Conservation (phyloP, 2,797 vertebrate genomes). For the Falco biarmicus region DNA sequence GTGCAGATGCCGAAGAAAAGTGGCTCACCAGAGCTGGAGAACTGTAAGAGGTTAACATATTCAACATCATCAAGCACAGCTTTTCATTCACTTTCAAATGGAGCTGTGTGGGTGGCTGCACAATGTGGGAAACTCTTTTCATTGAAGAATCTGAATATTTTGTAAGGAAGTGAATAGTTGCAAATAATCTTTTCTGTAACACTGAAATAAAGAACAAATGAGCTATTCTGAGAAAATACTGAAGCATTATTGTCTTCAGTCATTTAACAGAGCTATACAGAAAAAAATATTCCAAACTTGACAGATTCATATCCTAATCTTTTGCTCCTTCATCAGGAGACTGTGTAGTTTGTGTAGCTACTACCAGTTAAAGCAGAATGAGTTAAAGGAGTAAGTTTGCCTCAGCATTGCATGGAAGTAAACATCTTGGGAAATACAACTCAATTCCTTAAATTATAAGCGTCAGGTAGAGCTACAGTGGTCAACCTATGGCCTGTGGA, state of each 20-base stretch:
- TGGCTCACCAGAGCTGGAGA: slow-evolving; percentile 56
- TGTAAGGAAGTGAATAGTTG: slow-evolving; percentile 91
- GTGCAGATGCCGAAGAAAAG: slow-evolving; percentile 52
- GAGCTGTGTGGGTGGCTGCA: slow-evolving; percentile 86
- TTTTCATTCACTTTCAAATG: slow-evolving; percentile 78
- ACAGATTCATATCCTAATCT: slow-evolving; percentile 81
- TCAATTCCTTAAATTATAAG: background rate
- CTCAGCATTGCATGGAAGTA: background rate
- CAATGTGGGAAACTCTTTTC: slow-evolving; percentile 90
- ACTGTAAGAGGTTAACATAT: slow-evolving; percentile 73
- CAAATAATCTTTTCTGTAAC: slow-evolving; percentile 90
- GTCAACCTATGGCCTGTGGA: background rate
- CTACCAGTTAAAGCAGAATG: background rate
- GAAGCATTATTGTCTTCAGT: slow-evolving; percentile 75
- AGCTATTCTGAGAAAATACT: slow-evolving; percentile 87
- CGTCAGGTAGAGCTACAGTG: background rate
- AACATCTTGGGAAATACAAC: background rate
- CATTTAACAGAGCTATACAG: slow-evolving; percentile 68
- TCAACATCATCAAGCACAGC: slow-evolving; percentile 68
- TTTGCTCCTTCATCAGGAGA: slow-evolving; percentile 61
- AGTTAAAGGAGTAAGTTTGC: background rate
- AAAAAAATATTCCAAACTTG: slow-evolving; percentile 80
- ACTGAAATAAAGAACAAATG: slow-evolving; percentile 86
- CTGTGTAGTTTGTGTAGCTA: slow-evolving; percentile 11
- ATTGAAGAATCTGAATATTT: slow-evolving; percentile 90